phyloP scores from a whole-genome alignment of 2,113 vertebrate genomes.

The Mobula hypostoma region DNA sequence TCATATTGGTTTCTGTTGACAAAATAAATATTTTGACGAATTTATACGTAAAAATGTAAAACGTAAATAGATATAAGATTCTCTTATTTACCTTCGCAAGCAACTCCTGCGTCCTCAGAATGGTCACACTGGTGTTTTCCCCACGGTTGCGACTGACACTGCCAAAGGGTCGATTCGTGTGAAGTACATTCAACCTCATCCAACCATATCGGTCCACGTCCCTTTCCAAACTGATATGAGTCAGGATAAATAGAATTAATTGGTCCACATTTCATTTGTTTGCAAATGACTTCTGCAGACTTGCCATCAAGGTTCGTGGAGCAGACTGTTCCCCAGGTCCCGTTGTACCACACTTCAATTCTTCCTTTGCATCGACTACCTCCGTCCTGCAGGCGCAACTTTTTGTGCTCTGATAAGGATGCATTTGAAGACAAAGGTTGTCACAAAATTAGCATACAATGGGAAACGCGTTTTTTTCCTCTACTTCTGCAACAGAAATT shows the following conservation, averaged over 20 bases:
- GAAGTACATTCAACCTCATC: constrained; percentile 52
- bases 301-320: not conserved
- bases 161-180: constrained; percentile 47
- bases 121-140: constrained; percentile 30
- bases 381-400: not conserved
- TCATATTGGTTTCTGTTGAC: not conserved
- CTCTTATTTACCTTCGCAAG: not conserved
- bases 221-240: constrained; percentile 28
- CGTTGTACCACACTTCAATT: not conserved
- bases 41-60: not conserved
- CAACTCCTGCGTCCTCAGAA: not conserved
- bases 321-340: not conserved
- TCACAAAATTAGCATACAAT: too few species aligned
- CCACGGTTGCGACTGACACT: constrained; percentile 41
- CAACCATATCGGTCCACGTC: constrained; percentile 51
- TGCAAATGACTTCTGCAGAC: constrained; percentile 39
- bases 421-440: not conserved
- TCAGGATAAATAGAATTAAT: rapidly evolving
- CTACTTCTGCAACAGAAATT: too few species aligned
- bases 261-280: constrained; percentile 38
- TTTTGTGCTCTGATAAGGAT: not conserved
- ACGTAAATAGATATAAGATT: not conserved
- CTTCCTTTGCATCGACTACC: not conserved
- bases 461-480: too few species aligned
- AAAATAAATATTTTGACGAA: not conserved